Evolutionary conservation across 2,888 invertebrate species (phyloP), one percentile per base, ranked within the genome.

Genomic region (Ctena decussata): DNA sequence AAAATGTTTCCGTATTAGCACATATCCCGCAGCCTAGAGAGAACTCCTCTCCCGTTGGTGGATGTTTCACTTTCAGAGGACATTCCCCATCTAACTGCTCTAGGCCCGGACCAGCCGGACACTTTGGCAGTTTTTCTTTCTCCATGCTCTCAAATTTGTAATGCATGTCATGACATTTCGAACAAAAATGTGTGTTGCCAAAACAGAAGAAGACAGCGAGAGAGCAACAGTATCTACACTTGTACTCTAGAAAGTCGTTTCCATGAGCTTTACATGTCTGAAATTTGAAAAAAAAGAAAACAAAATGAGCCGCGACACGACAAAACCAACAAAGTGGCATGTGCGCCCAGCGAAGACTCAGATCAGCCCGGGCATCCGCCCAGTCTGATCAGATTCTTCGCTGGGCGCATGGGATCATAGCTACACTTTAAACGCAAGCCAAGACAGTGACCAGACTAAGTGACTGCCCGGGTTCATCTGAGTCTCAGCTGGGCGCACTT

Each of bases 121-220:
- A 99, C 89, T 97, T 97, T 0, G 99, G 99, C 91, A 99, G 96
- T 93, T 97, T 97, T 93, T 97, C 97, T 0, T 98, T 98, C 6
- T 3, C 27, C 92, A 99, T 97, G 95, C 98, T 98, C 57, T 98
- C 98, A 90, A 99, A 97, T 32, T 98, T 97, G 95, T 99, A 99
- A 95, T 99, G 99, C 96, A 99, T 99, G 93, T 99, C 99, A 96
- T 99, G 99, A 94, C 99, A 99, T 0, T 98, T 97, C 96, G 98
- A 98, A 96, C 99, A 99, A 96, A 99, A 99, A 96, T 99, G 99
- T 0, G 99, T 99, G 0, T 99, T 99, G 75, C 99, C 99, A 96
- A 99, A 99, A 96, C 99, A 99, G 96, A 99, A 99, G 96, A 99
- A 99, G n/a, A 99, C 98, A 0, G 99, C 99, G 84, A 99, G 98